These are phyloP conservation scores for Petrocephalus sullivani DNA, from an alignment of 2,797 vertebrate species.

Conservation along the genomic window DNA sequence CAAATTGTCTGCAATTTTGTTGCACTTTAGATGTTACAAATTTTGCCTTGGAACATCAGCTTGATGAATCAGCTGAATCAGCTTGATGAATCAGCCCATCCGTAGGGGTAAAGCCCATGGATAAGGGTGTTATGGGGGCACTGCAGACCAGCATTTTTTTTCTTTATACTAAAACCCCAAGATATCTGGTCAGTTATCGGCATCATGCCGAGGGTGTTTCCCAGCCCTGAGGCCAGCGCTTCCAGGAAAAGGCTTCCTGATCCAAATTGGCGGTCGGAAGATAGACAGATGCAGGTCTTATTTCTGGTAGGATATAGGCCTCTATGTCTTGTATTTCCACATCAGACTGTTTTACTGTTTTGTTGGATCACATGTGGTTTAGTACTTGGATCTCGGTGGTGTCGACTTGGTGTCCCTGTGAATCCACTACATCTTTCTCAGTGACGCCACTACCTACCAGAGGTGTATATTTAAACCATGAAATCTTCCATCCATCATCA, in stretches of 20 bases:
- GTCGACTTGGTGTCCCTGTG: too few species aligned
- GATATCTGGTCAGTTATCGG: neutral
- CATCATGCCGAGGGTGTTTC: neutral
- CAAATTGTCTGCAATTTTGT: neutral
- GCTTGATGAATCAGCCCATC: neutral
- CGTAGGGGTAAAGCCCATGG: neutral
- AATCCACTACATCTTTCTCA: neutral
- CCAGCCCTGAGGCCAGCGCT: neutral
- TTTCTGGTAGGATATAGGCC: neutral
- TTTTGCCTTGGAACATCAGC: neutral
- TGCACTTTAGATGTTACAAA: neutral
- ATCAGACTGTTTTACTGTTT: too few species aligned
- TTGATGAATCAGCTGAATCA: neutral
- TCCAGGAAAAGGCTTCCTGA: neutral
- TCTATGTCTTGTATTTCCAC: too few species aligned
- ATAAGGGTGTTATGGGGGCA: neutral
- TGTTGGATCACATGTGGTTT: too few species aligned
- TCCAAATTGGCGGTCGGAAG: neutral
- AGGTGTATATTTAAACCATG: too few species aligned
- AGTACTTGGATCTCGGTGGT: too few species aligned
- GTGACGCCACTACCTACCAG: neutral
- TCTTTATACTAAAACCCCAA: neutral
- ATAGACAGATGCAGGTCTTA: neutral
- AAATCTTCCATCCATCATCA: neutral
- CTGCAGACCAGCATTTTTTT: neutral